phyloP scores from a whole-genome alignment of 2,113 vertebrate genomes.

The Thamnaconus septentrionalis region DNA sequence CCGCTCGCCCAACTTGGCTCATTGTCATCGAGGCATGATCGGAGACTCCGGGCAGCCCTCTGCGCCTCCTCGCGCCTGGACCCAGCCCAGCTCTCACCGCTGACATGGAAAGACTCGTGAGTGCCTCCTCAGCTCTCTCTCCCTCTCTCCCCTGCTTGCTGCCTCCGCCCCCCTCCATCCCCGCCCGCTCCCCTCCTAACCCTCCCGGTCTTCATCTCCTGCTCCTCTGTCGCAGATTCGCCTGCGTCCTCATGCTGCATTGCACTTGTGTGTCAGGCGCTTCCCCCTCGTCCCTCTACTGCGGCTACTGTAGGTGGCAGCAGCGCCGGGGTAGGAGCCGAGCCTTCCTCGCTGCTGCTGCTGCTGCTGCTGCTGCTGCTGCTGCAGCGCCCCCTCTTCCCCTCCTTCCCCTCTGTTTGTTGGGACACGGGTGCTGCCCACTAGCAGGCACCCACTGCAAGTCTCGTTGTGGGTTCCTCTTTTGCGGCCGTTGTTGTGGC shows the following conservation, averaged over 20 bases:
- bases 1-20: conserved; percentile 79
- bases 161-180: conserved; percentile 6
- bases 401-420: conserved; percentile 29
- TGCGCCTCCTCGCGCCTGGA: conserved; percentile 82
- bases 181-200: conserved; percentile 13
- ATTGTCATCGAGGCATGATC: conserved; percentile 99
- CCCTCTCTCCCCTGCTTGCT: conserved; percentile 40
- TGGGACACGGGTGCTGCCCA: conserved; percentile 44
- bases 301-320: conserved; percentile 55
- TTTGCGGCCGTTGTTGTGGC: too few relatives aligned
- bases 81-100: conserved; percentile 75
- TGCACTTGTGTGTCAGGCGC: conserved; percentile 18
- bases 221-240: conserved; percentile 57
- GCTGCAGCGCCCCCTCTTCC: conserved; percentile 47
- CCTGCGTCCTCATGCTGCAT: conserved; percentile 37
- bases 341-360: conserved; percentile 26
- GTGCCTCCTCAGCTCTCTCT: conserved; percentile 70
- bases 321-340: conserved; percentile 26
- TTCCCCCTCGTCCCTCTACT: conserved; percentile 31
- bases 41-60: conserved; percentile 83
- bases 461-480: too few relatives aligned
- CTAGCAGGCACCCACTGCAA: conserved; percentile 24
- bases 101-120: conserved; percentile 90
- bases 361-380: conserved; percentile 51
- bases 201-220: conserved; percentile 39